phyloP scores from a whole-genome alignment of 1,140 invertebrate genomes.

The Papilio helenus region DNA sequence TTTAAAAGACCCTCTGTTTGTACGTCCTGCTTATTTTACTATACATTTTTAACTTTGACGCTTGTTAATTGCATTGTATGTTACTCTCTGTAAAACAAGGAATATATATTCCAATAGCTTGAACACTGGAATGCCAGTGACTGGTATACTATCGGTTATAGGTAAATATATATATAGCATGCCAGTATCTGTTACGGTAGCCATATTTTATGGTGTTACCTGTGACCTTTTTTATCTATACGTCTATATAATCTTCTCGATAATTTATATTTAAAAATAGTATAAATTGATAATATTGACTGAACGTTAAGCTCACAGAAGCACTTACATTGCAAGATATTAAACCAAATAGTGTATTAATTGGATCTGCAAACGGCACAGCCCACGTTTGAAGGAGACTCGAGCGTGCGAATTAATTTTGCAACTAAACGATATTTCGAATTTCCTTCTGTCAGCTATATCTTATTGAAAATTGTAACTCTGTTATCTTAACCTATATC shows the following conservation, averaged over 20 bases:
- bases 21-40: background rate
- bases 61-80: background rate
- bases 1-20: background rate
- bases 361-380: conserved; percentile 36
- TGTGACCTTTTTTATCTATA: too few species aligned
- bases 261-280: background rate
- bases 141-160: too few species aligned
- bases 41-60: background rate
- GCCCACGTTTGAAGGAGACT: conserved; percentile 23
- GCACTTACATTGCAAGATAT: conserved; percentile 3
- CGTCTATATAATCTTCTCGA: too few species aligned
- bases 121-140: too few species aligned
- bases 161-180: too few species aligned
- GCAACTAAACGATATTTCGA: conserved; percentile 32
- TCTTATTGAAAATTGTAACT: background rate
- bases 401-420: conserved; percentile 41
- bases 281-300: background rate
- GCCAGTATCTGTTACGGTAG: too few species aligned
- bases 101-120: too few species aligned
- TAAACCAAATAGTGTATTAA: conserved; percentile 31
- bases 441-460: background rate
- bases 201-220: too few species aligned
- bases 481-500: background rate
- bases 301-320: background rate
- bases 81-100: too few species aligned